Evolutionary conservation across 2,888 invertebrate genomes (phyloP).

Genomic region (Dioctria rufipes): DNA sequence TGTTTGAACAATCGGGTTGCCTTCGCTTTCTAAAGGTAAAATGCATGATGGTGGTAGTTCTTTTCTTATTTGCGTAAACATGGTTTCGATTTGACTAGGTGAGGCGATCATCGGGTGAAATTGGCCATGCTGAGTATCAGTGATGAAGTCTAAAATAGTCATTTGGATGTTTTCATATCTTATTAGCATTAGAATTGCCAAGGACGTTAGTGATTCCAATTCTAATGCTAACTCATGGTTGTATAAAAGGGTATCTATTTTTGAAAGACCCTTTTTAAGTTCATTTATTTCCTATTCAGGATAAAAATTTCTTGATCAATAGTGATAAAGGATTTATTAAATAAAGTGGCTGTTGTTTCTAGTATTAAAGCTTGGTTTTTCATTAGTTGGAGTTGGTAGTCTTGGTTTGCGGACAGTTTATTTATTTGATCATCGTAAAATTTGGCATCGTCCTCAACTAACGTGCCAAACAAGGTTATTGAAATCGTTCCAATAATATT

Average conservation of each 20-base stretch:
- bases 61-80: background rate
- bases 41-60: background rate
- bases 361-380: background rate
- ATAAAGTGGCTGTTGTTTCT: no score
- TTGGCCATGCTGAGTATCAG: slow-evolving; percentile 1
- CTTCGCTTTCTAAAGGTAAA: no score
- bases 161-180: background rate
- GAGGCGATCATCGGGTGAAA: background rate
- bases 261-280: background rate
- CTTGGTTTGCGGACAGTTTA: background rate
- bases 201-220: background rate
- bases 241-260: background rate
- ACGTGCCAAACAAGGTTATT: no score
- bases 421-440: no score
- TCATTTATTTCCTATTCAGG: background rate
- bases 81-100: background rate
- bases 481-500: no score
- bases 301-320: background rate
- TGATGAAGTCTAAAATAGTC: background rate
- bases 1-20: no score
- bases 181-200: background rate
- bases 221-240: background rate
- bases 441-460: no score
- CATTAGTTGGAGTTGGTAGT: background rate
- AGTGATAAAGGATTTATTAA: background rate